phyloP scores from a whole-genome alignment of 2,797 vertebrate species.

The Lepidocolaptes lacrymiger region DNA sequence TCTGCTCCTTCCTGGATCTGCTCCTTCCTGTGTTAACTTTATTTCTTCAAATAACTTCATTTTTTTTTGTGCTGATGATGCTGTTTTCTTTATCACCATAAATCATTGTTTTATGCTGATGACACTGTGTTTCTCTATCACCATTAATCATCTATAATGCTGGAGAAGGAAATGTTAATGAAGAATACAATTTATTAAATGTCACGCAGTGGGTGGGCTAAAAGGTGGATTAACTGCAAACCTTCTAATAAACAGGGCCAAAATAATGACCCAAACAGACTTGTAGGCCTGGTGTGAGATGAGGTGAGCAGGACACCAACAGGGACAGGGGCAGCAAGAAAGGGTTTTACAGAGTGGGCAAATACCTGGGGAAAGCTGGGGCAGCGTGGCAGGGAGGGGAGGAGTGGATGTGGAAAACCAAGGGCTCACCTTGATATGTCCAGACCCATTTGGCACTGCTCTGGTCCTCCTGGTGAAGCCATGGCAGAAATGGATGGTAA shows the following conservation, averaged over 20 bases:
- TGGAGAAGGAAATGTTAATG: slow-evolving; percentile 48
- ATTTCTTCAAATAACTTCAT: slow-evolving; percentile 1
- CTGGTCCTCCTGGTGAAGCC: background rate
- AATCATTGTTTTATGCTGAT: slow-evolving; percentile 66
- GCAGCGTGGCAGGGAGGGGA: background rate
- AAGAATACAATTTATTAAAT: slow-evolving; percentile 57
- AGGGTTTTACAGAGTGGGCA: fast-evolving
- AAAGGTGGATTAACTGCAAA: slow-evolving; percentile 11
- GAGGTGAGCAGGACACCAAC: fast-evolving
- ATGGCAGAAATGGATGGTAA: background rate
- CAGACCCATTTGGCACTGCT: background rate
- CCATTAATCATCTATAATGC: slow-evolving; percentile 57
- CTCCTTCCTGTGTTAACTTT: background rate
- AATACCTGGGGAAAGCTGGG: background rate
- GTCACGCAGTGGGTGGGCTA: background rate
- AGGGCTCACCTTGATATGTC: background rate
- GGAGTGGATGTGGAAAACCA: background rate
- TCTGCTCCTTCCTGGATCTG: background rate
- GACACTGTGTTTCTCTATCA: slow-evolving; percentile 39
- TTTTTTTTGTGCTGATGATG: slow-evolving; percentile 25
- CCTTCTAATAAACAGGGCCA: background rate
- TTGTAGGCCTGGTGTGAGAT: background rate
- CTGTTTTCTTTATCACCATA: slow-evolving; percentile 46
- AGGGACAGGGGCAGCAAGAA: fast-evolving
- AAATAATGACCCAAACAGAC: background rate